Evolutionary conservation across 2,797 vertebrate species (phyloP).

Genomic region (Acanthopagrus latus): DNA sequence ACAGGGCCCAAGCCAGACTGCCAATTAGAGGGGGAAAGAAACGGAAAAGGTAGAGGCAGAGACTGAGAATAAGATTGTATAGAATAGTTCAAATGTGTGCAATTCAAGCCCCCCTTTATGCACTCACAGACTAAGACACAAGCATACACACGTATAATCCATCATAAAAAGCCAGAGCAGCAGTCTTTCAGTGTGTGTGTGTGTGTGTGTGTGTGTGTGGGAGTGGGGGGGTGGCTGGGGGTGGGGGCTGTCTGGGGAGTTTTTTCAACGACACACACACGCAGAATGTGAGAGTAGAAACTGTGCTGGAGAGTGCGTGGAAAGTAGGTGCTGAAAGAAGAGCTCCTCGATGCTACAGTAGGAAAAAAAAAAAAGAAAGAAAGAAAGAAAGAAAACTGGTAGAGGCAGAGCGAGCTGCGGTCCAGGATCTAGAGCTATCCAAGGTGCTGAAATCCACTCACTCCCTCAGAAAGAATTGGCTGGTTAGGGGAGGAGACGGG

Average conservation of each 20-base stretch:
- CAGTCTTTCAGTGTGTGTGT: conserved; percentile 46
- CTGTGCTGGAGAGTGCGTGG: conserved; percentile 16
- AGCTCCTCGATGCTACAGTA: conserved; percentile 27
- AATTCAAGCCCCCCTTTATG: conserved; percentile 13
- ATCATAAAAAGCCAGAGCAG: conserved; percentile 56
- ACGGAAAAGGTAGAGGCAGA: conserved; percentile 3
- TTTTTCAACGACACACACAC: conserved; percentile 32
- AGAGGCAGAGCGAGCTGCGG: not conserved
- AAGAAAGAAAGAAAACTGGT: not conserved
- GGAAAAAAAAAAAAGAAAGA: not conserved
- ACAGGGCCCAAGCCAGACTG: not conserved
- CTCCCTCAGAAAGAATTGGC: conserved; percentile 36
- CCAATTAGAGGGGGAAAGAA: conserved; percentile 9
- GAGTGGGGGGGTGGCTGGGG: no score
- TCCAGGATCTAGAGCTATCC: conserved; percentile 56
- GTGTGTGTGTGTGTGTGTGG: no score
- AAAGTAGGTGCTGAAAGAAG: conserved; percentile 53
- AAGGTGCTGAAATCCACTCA: conserved; percentile 55
- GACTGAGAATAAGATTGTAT: not conserved
- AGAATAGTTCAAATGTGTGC: conserved; percentile 16
- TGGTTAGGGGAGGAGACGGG: conserved; percentile 9
- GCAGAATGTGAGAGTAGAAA: not conserved
- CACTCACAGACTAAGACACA: conserved; percentile 11
- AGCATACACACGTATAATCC: conserved; percentile 47
- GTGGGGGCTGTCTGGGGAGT: conserved; percentile 32